Conservation (phyloP, 1,140 invertebrate genomes). For the Phymastichus coffea region DNA sequence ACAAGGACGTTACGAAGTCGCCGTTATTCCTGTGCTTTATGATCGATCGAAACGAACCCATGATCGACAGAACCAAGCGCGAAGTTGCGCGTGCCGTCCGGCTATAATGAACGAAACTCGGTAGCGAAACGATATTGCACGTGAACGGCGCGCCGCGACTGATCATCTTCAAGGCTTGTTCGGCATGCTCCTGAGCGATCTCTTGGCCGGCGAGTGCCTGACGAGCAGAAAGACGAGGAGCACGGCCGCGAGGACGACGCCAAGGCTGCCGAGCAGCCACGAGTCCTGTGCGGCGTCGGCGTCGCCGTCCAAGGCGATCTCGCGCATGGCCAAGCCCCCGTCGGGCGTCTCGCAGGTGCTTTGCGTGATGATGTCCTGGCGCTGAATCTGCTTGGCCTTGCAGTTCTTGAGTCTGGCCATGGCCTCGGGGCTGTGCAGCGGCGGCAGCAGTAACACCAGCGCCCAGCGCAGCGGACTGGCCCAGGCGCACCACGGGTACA, state of each 20-base stretch:
- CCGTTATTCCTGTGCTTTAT: no score
- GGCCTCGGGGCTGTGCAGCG: conserved; percentile 67
- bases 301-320: conserved; percentile 34
- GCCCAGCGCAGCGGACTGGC: conserved; percentile 77
- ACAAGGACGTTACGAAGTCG: no score
- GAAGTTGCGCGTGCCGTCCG: no score
- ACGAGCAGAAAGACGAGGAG: conserved; percentile 39
- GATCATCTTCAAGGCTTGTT: conserved; percentile 51
- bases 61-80: no score
- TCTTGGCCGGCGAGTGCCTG: conserved; percentile 42
- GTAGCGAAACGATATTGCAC: no score
- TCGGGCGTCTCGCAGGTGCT: conserved; percentile 74
- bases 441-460: conserved; percentile 65
- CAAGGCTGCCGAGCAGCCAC: conserved; percentile 39
- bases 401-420: conserved; percentile 47
- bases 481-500: conserved; percentile 64
- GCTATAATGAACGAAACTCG: no score
- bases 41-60: no score
- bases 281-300: conserved; percentile 34
- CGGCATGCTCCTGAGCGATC: conserved; percentile 45
- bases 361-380: conserved; percentile 80
- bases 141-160: no score
- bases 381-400: conserved; percentile 65
- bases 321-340: conserved; percentile 67
- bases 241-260: conserved; percentile 33